Conservation (phyloP, 2,888 invertebrate species). For the Gibbula magus region DNA sequence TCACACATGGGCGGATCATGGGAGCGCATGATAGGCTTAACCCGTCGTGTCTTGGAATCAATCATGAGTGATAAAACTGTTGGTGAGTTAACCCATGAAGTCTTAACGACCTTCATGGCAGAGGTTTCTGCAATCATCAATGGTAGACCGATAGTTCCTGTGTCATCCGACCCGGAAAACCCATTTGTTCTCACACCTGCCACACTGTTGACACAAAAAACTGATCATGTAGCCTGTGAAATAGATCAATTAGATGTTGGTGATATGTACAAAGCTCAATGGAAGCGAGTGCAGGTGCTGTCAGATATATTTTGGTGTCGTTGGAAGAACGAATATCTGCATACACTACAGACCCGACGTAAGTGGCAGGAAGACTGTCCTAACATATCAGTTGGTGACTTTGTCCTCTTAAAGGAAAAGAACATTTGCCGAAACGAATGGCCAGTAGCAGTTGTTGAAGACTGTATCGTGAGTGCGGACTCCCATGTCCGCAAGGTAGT, state of each 20-base stretch:
- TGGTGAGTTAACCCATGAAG: not conserved
- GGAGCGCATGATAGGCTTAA: not conserved
- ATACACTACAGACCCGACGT: conserved; percentile 31
- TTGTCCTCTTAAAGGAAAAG: conserved; percentile 31
- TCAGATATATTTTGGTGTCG: conserved; percentile 34
- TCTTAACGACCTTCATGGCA: too few species aligned
- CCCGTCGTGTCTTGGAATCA: not conserved
- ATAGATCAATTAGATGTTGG: not conserved
- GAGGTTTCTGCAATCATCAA: not conserved
- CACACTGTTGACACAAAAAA: conserved; percentile 23
- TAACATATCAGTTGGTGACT: conserved; percentile 27
- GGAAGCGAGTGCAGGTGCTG: conserved; percentile 36
- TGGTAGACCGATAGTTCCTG: not conserved
- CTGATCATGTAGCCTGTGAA: conserved; percentile 1
- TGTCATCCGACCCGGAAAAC: not conserved
- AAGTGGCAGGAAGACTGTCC: conserved; percentile 31
- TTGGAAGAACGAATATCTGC: conserved; percentile 35
- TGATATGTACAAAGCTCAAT: conserved; percentile 34
- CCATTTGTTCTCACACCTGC: not conserved
- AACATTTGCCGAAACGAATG: conserved; percentile 29
- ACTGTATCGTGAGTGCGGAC: conserved; percentile 26
- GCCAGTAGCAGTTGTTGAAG: conserved; percentile 32
- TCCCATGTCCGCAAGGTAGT: conserved; percentile 28
- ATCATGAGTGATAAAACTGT: not conserved
- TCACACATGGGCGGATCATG: not conserved